These are phyloP conservation scores for Xiphorhynchus elegans DNA, from an alignment of 2,113 vertebrate genomes.

Conservation along the genomic window DNA sequence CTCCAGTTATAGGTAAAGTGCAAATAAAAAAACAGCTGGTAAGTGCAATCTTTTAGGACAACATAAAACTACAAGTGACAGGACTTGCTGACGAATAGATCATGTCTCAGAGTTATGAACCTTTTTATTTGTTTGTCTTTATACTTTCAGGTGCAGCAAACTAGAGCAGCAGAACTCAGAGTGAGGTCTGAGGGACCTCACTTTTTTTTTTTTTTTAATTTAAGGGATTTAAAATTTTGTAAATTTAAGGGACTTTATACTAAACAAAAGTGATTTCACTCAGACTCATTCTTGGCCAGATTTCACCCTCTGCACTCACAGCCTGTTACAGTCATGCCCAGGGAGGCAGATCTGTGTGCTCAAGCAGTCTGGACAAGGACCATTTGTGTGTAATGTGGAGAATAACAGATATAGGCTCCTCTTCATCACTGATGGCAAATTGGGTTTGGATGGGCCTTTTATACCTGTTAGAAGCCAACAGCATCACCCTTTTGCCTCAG, in stretches of 20 bases:
- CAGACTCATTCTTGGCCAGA: background rate
- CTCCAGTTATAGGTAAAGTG: background rate
- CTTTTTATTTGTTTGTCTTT: background rate
- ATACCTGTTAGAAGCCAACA: background rate
- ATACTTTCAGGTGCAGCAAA: background rate
- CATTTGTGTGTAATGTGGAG: fast-evolving
- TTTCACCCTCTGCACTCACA: background rate
- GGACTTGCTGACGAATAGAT: background rate
- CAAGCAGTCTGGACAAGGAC: background rate
- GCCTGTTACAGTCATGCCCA: background rate
- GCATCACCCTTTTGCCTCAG: background rate
- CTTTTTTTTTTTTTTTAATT: background rate
- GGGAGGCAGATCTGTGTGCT: background rate
- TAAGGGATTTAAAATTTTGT: background rate
- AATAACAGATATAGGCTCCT: background rate
- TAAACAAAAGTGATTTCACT: background rate
- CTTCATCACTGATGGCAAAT: background rate
- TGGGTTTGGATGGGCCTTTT: background rate
- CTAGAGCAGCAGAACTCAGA: background rate
- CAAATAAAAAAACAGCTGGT: background rate
- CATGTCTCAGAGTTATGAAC: background rate
- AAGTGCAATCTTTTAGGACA: background rate
- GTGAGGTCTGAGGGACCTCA: background rate
- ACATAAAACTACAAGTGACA: background rate
- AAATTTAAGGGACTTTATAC: background rate